Base-by-base conservation (phyloP, 2,888 invertebrate genomes). In the Corythucha ciliata region DNA sequence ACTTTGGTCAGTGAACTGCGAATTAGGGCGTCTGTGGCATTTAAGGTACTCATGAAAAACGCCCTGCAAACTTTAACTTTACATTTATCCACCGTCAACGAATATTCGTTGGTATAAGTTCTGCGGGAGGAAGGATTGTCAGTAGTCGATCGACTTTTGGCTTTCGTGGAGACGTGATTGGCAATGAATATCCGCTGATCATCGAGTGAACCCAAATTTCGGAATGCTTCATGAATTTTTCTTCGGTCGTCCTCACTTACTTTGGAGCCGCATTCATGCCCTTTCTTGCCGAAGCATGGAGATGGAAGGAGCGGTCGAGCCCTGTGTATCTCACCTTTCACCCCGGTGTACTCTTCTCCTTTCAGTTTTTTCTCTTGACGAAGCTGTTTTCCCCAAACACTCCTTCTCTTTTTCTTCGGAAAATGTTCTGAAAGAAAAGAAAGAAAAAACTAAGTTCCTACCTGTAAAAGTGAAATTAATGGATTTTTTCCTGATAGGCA, bases 161-260 rank as follows among this genome's bases (percentile, higher is more conserved):
- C 21, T 39, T 39, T 39, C 22, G 39, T 39, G 18, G 39, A 20
- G 22, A 39, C 18, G 39, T 39, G 39, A 22, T 39, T 39, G 39
- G 22, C 39, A 39, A 39, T 39, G 39, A 39, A 39, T 20, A 39
- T 39, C 22, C 39, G 39, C 39, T 39, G 39, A 22, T 39, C 39
- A 39, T 39, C 39, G 39, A 39, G 39, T 10, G 39, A 39, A 39
- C 39, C 39, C 39, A 39, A 39, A 39, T 39, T 39, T 39, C 39
- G 39, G 39, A 39, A 39, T 10, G 39, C 39, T 39, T 39, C 39
- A 39, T 39, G 12, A 39, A 39, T 39, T 39, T 5, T 39, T 39
- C n/a, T 39, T 39, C 39, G 39, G 22, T 5, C 39, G 39, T 39
- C 39, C 39, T 39, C 39, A 22, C 21, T 39, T 4, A 39, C 6